A percentile compares a stretch with the other conserved stretches of the same genome.
Conservation (phyloP, 2,888 invertebrate genomes). For the Leuctra nigra region DNA sequence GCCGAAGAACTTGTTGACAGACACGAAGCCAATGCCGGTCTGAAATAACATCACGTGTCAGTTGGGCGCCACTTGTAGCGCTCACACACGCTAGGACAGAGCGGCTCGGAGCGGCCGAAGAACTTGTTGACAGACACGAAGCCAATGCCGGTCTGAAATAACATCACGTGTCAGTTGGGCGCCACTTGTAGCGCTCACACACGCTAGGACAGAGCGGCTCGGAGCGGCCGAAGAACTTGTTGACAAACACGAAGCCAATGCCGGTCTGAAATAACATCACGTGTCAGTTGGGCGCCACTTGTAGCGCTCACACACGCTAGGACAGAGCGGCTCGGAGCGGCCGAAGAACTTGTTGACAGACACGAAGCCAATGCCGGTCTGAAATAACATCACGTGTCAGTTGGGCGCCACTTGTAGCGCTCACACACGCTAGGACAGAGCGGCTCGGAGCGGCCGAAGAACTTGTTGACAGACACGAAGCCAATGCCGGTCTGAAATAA, state of each 20-base stretch:
- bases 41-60: background rate
- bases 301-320: constrained; percentile 37
- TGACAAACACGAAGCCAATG: constrained; percentile 45
- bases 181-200: constrained; percentile 38
- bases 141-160: constrained; percentile 38
- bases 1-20: constrained; percentile 46
- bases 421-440: constrained; percentile 39
- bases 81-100: constrained; percentile 39
- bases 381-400: background rate
- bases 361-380: constrained; percentile 43
- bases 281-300: constrained; percentile 34
- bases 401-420: constrained; percentile 35
- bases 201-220: constrained; percentile 38
- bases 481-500: constrained; percentile 38
- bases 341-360: constrained; percentile 46
- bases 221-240: constrained; percentile 42
- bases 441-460: constrained; percentile 37
- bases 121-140: constrained; percentile 48
- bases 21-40: constrained; percentile 43
- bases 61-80: constrained; percentile 35
- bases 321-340: constrained; percentile 34
- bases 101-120: constrained; percentile 34
- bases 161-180: background rate
- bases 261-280: constrained; percentile 32
- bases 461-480: constrained; percentile 47